phyloP scores from a whole-genome alignment of 2,888 invertebrate genomes.

The Eupithecia dodoneata region DNA sequence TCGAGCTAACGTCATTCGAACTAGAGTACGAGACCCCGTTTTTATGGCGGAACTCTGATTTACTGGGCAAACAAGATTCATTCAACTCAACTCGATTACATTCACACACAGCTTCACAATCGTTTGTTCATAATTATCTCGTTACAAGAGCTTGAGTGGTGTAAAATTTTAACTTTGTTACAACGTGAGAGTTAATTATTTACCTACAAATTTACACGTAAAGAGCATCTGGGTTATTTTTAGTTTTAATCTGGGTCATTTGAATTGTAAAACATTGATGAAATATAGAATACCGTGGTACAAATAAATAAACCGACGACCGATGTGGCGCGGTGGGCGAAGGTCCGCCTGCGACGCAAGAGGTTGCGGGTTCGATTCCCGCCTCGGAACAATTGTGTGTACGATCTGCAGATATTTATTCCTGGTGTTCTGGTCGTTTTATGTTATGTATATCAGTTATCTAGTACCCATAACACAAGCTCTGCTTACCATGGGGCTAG shows the following conservation, averaged over 20 bases:
- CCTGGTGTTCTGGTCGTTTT: no score
- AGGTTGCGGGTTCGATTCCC: no score
- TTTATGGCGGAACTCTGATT: not conserved
- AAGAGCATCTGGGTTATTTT: not conserved
- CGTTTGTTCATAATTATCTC: slow-evolving; percentile 36
- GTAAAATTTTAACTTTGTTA: slow-evolving; percentile 17
- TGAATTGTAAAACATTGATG: not conserved
- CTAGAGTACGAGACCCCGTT: not conserved
- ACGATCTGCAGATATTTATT: no score
- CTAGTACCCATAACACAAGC: no score
- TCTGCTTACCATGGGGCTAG: no score
- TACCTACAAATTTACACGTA: not conserved
- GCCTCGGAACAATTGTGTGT: no score
- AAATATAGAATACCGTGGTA: not conserved
- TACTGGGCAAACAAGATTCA: not conserved
- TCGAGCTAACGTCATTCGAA: no score
- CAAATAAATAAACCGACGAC: not conserved
- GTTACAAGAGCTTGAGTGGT: slow-evolving; percentile 31
- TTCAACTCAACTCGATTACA: slow-evolving; percentile 5
- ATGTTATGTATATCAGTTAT: no score
- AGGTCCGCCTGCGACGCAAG: no score
- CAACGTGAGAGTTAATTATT: not conserved
- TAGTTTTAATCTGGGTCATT: not conserved
- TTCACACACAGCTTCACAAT: slow-evolving; percentile 24
- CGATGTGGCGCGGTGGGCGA: no score